A percentile compares a stretch with the other conserved stretches of the same genome.
phyloP scores from a whole-genome alignment of 2,888 invertebrate genomes.

The Sarcophaga subvicina region DNA sequence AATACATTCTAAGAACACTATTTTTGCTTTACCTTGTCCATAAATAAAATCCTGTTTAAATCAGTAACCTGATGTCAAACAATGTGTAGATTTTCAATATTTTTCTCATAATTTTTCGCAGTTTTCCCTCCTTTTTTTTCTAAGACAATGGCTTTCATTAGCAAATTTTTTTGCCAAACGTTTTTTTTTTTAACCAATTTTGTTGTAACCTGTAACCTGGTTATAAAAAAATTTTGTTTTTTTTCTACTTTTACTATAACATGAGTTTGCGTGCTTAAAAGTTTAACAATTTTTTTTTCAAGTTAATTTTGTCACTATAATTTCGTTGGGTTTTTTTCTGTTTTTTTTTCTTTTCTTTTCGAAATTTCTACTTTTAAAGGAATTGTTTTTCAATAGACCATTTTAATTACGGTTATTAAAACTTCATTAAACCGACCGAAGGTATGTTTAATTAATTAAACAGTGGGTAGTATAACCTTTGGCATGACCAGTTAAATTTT shows the following conservation, averaged over 20 bases:
- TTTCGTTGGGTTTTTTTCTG: conserved; percentile 5
- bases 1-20: conserved; percentile 43
- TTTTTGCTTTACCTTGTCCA: conserved; percentile 22
- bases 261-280: no score
- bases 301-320: conserved; percentile 22
- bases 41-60: background rate
- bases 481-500: background rate
- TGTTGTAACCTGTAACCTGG: no score
- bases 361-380: conserved; percentile 19
- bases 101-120: conserved; percentile 58
- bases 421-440: conserved; percentile 19
- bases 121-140: conserved; percentile 44
- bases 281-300: no score
- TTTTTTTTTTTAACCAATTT: background rate
- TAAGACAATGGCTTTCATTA: background rate
- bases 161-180: background rate
- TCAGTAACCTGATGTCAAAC: background rate
- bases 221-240: no score
- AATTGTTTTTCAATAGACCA: conserved; percentile 16
- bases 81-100: conserved; percentile 45
- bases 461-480: conserved; percentile 6
- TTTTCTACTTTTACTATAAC: no score
- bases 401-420: conserved; percentile 62
- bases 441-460: conserved; percentile 42
- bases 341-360: background rate